Percentiles rank a stretch among this genome's conserved stretches.
phyloP scores from a whole-genome alignment of 2,113 vertebrate genomes.

The Campylomormyrus numenius region DNA sequence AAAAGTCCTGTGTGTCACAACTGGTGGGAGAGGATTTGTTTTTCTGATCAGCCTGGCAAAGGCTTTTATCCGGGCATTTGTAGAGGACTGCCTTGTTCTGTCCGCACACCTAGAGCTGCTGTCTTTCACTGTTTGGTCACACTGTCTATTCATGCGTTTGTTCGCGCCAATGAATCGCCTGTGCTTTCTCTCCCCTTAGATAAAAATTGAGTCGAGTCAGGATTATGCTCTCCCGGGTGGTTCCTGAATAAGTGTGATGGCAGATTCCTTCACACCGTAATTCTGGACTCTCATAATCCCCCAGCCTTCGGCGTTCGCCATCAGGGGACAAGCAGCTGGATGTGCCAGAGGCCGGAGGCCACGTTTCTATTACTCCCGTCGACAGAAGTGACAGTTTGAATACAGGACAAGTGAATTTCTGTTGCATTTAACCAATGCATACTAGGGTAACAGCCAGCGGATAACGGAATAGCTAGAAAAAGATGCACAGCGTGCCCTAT shows the following conservation, averaged over 20 bases:
- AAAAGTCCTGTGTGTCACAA: slow-evolving; percentile 16
- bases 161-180: slow-evolving; percentile 11
- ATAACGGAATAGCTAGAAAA: not conserved
- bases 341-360: not conserved
- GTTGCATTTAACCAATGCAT: not conserved
- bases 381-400: not conserved
- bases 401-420: not conserved
- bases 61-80: not conserved
- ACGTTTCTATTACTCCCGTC: not conserved
- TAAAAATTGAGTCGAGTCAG: not conserved
- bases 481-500: not conserved
- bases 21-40: slow-evolving; percentile 25
- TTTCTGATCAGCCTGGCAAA: not conserved
- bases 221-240: not conserved
- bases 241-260: not conserved
- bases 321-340: not conserved
- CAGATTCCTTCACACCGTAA: not conserved
- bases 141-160: not conserved
- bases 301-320: not conserved
- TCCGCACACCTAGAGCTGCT: not conserved
- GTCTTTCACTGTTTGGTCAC: slow-evolving; percentile 11
- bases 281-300: not conserved
- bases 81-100: not conserved
- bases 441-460: not conserved
- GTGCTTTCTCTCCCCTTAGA: not conserved